These are phyloP conservation scores for Euura lappo DNA, from an alignment of 1,140 invertebrate species.

Conservation along the genomic window DNA sequence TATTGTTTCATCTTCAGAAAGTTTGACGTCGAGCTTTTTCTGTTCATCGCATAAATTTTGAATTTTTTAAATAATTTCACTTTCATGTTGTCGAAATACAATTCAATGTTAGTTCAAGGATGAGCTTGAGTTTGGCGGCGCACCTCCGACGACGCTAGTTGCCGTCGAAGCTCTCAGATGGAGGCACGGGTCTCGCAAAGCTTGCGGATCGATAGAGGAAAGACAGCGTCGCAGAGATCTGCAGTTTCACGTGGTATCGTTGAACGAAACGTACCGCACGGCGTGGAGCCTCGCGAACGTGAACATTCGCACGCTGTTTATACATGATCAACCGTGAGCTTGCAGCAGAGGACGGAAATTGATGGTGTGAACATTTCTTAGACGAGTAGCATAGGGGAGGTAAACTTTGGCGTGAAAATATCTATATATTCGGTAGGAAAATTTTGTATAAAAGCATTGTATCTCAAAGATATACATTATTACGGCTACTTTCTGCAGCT, in stretches of 20 bases:
- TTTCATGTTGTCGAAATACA: too few species aligned
- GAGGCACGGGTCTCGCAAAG: not conserved
- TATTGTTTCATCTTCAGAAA: not conserved
- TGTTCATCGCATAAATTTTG: too few species aligned
- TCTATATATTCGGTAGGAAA: slow-evolving; percentile 21
- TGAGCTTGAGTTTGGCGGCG: not conserved
- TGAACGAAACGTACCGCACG: not conserved
- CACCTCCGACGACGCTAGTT: not conserved
- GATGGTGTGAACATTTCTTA: not conserved
- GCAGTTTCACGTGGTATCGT: not conserved
- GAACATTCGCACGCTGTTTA: not conserved
- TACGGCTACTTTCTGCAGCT: slow-evolving; percentile 23
- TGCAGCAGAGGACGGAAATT: not conserved
- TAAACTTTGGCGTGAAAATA: slow-evolving; percentile 1
- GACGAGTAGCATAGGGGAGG: not conserved
- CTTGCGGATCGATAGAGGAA: slow-evolving; percentile 2
- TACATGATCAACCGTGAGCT: not conserved
- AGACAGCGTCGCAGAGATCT: not conserved
- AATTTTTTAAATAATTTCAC: too few species aligned
- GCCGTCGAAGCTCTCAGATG: not conserved
- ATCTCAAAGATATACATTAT: slow-evolving; percentile 23
- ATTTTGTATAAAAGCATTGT: slow-evolving; percentile 25
- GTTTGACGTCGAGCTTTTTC: too few species aligned
- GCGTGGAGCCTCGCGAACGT: not conserved
- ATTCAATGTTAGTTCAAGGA: too few species aligned